Evolutionary conservation across 2,888 invertebrate species (phyloP), one percentile per base, ranked within the genome.

Genomic region (Dolichomitus sp.): DNA sequence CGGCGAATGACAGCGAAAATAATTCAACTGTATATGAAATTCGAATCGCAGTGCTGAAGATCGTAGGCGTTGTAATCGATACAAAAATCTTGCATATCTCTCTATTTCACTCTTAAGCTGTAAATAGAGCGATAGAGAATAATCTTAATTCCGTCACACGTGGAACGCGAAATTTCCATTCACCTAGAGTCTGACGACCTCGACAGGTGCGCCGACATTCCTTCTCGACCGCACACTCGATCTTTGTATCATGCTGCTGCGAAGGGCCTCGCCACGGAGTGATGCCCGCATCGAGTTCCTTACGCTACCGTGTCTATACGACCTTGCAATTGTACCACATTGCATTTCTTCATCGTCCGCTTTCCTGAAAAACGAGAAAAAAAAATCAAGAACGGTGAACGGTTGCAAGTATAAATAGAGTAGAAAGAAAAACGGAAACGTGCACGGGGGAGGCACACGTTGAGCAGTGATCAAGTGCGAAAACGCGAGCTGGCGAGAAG

Each of bases 251-350:
- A 94, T 94, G 81, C 94, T 95, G 78, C 95, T 96, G 4, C 96
- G 95, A 72, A 96, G 94, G 2, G 95, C 94, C 92, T 96, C 96
- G 0, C 96, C 97, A 17, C 96, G 94, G 23, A 96, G 94, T 0
- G 96, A 95, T 0, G 96, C 96, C 74, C 95, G 94, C 80, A 95
- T 93, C 1, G 96, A 96, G 66, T 95, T 94, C 70, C 95, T 92
- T 40, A 93, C 88, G 50, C 93, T 92, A 45, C 89, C 89, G 23
- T 93, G 93, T 0, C 93, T 93, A 40, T 90, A 88, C 0, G 91
- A 88, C 30, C 91, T 86, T 50, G 86, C 90, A 19, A 90, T 88
- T 2, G 83, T 92, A 84, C 83, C 94, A 89, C 86, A 91, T 1
- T 91, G 88, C 6, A 86, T 88, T 80, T 93, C 91, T 33, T 89